phyloP scores from a whole-genome alignment of 2,113 vertebrate genomes.

The Poeciliopsis prolifica region DNA sequence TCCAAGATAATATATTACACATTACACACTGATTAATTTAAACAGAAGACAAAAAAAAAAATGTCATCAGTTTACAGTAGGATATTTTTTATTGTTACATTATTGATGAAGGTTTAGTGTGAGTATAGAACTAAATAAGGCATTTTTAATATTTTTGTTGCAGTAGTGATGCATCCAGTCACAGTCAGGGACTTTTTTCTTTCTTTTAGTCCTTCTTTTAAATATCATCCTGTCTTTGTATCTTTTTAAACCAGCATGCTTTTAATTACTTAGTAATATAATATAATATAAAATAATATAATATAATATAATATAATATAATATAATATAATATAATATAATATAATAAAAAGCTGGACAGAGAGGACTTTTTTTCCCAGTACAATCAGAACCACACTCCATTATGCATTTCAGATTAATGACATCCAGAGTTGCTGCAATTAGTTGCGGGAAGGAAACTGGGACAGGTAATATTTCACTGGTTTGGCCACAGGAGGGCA shows the following conservation, averaged over 20 bases:
- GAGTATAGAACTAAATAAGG: not conserved
- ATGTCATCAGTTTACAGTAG: not conserved
- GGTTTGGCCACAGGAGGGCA: constrained; percentile 80
- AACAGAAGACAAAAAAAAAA: not conserved
- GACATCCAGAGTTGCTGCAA: constrained; percentile 35
- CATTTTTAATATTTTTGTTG: not conserved
- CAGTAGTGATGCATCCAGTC: not conserved
- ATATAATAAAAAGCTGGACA: too few relatives aligned
- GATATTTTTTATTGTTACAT: not conserved
- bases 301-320: not conserved
- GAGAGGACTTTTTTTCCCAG: too few relatives aligned
- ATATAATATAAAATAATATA: not conserved
- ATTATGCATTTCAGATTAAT: constrained; percentile 24
- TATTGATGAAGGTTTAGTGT: not conserved
- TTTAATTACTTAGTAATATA: not conserved
- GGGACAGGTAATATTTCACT: constrained; percentile 48
- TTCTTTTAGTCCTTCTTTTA: not conserved
- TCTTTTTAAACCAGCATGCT: not conserved
- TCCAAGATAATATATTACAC: not conserved
- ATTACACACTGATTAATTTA: not conserved
- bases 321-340: too few relatives aligned
- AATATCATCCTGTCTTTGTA: not conserved
- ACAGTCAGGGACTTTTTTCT: not conserved
- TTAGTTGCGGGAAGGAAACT: constrained; percentile 40
- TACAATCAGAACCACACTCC: not conserved